Percentiles rank a stretch among this genome's conserved stretches.
phyloP scores from a whole-genome alignment of 1,140 invertebrate genomes.

The Drosophila sp. region DNA sequence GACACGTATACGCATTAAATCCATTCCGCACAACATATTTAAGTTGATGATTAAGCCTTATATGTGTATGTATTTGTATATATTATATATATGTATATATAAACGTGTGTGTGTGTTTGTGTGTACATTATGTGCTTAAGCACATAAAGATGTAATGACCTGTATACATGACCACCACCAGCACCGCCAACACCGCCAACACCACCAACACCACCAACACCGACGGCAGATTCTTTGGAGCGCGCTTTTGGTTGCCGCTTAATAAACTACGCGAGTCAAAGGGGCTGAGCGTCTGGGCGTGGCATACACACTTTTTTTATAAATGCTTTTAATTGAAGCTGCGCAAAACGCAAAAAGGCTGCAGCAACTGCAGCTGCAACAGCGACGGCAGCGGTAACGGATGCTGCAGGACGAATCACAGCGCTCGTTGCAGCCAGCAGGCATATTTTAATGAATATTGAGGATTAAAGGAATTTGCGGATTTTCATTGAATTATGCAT shows the following conservation, averaged over 20 bases:
- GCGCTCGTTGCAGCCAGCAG: conserved; percentile 46
- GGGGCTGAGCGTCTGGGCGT: conserved; percentile 27
- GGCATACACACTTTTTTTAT: conserved; percentile 39
- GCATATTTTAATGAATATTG: conserved; percentile 84
- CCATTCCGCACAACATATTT: conserved; percentile 80
- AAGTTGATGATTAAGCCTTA: conserved; percentile 80
- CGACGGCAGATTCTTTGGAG: conserved; percentile 34
- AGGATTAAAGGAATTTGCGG: conserved; percentile 84
- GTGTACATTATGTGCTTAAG: conserved; percentile 74
- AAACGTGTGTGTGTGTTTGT: conserved; percentile 9
- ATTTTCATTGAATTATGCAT: conserved; percentile 85
- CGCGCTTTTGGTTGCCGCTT: conserved; percentile 60
- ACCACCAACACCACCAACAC: conserved; percentile 6
- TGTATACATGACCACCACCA: conserved; percentile 41
- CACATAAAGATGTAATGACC: conserved; percentile 80
- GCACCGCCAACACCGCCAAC: neutral
- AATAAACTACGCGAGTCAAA: conserved; percentile 67
- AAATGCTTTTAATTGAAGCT: conserved; percentile 76
- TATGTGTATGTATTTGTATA: neutral
- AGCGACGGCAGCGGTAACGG: conserved; percentile 27
- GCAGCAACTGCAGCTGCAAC: conserved; percentile 5
- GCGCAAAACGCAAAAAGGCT: conserved; percentile 31
- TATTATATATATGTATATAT: conserved; percentile 5
- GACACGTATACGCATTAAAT: conserved; percentile 59
- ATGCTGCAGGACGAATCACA: conserved; percentile 32